Evolutionary conservation across 92 coral and sea anemone species (phyloP), one percentile per base, ranked within the genome.

Genomic region (Parazoanthus atlanticus): DNA sequence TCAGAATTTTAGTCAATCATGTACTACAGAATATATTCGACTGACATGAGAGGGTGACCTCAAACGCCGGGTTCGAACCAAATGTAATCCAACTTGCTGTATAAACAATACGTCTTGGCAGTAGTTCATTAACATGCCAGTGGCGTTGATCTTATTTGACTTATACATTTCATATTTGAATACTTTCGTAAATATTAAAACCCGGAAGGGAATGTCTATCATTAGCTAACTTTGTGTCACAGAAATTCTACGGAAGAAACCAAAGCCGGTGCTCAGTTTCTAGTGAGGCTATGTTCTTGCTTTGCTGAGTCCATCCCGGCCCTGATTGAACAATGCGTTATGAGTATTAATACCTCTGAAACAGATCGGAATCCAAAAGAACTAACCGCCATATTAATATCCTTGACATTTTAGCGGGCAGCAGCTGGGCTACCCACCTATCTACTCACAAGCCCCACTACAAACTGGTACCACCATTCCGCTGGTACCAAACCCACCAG

Each of bases 401-500:
- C 15, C 67, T 84, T 84, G 9, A 16, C 28, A n/a, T 36, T 70
- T 43, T 74, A 84, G 87, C 43, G 66, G 78, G 33, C 87, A 71
- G 26, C 87, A 74, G 38, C 6, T 84, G 46, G 87, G 78, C 8
- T 84, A 84, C 40, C 49, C 87, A 8, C 87, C 56, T 0, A 74
- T 84, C 6, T 84, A 84, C 77, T 41, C 87, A 28, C 87, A 84
- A 26, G 49, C 87, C 41, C 87, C 87, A 33, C 26, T 84, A 2
- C 56, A 52, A 30, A 49, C 78, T 2, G 78, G 87, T 3, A 25
- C 76, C 34, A 46, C 87, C 7, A 33, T 84, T 7, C 77, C 87
- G 0, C 29, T 84, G 12, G 32, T 84, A 3, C 78, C 74, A 52
- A 70, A 33, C 10, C 78, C 79, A 23, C 87, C 87, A 21, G 15